Conservation (phyloP, 2,113 vertebrate genomes). For the Tyrannus savana region DNA sequence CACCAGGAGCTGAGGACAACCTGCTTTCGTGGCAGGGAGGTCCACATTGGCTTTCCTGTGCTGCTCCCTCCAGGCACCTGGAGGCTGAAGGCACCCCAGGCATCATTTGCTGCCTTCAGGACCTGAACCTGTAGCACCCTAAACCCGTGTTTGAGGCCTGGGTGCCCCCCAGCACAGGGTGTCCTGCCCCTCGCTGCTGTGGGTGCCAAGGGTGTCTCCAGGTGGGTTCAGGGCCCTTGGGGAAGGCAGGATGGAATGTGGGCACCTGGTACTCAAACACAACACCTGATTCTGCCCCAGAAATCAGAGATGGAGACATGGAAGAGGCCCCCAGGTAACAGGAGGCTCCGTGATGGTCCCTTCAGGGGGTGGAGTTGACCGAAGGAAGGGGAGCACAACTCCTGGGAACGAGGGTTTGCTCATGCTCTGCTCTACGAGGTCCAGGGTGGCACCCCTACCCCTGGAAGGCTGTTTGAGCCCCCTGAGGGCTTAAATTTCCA, state of each 20-base stretch:
- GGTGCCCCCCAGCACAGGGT: rapidly evolving
- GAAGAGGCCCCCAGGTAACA: not conserved
- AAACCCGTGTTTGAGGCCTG: no score
- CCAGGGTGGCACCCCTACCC: not conserved
- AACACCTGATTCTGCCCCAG: not conserved
- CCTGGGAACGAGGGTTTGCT: not conserved
- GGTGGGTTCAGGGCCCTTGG: not conserved
- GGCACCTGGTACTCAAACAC: not conserved
- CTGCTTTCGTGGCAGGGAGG: rapidly evolving
- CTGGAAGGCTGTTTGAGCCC: not conserved
- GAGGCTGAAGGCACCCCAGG: not conserved
- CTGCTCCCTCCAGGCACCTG: not conserved
- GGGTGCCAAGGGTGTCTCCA: rapidly evolving
- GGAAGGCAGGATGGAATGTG: not conserved
- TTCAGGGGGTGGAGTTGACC: rapidly evolving
- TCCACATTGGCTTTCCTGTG: rapidly evolving
- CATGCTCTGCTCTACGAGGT: not conserved
- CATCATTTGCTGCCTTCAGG: rapidly evolving
- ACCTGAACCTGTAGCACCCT: not conserved
- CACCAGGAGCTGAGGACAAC: not conserved
- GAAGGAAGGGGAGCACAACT: not conserved
- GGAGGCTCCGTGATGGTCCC: rapidly evolving
- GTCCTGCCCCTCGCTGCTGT: rapidly evolving
- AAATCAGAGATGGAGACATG: rapidly evolving
- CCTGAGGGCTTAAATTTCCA: not conserved